Evolutionary conservation across 2,888 invertebrate species (phyloP).

Genomic region (Erebia epiphron): DNA sequence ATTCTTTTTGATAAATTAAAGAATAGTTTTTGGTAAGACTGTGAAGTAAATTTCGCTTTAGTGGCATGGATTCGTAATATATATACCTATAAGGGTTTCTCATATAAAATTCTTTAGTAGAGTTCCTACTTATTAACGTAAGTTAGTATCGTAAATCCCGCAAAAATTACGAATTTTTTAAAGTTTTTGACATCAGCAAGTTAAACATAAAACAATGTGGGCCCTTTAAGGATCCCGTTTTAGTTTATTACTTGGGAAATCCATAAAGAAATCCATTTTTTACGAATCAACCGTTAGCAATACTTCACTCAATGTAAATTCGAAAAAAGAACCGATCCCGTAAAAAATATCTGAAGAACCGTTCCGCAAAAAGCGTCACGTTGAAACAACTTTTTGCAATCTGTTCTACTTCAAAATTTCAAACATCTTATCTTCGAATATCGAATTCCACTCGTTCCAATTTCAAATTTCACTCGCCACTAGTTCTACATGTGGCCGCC

Average conservation of each 20-base stretch:
- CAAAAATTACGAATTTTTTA: neutral
- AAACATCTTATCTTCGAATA: slow-evolving; percentile 41
- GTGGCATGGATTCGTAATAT: too few species aligned
- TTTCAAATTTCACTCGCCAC: slow-evolving; percentile 50
- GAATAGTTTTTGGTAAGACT: too few species aligned
- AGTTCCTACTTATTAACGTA: too few species aligned
- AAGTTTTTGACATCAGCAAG: neutral
- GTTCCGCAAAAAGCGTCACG: slow-evolving; percentile 18
- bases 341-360: slow-evolving; percentile 10
- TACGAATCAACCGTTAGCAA: slow-evolving; percentile 1
- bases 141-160: too few species aligned
- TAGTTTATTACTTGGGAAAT: neutral
- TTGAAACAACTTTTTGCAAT: slow-evolving; percentile 24
- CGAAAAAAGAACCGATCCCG: neutral
- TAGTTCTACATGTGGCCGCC: slow-evolving; percentile 52
- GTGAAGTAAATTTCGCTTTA: too few species aligned
- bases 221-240: neutral
- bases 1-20: neutral
- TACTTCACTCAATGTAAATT: neutral
- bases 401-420: slow-evolving; percentile 8
- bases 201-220: neutral
- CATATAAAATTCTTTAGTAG: too few species aligned
- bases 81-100: too few species aligned
- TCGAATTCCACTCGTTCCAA: slow-evolving; percentile 58
- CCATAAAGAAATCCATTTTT: neutral